phyloP scores from a whole-genome alignment of 2,797 vertebrate species.

The Glyptemys insculpta region DNA sequence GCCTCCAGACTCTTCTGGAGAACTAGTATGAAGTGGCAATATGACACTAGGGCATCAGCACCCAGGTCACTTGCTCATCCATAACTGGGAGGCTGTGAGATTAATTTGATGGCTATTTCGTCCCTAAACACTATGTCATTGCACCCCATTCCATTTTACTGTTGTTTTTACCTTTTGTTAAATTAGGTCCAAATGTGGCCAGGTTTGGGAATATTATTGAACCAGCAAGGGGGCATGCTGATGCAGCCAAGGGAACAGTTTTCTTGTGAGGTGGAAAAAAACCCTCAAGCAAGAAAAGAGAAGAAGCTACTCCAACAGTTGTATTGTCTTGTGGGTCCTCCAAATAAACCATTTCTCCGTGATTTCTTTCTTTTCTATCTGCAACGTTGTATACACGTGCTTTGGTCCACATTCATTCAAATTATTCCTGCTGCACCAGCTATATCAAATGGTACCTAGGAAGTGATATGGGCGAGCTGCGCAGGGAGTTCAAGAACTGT shows the following conservation, averaged over 20 bases:
- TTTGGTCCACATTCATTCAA: not conserved
- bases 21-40: not conserved
- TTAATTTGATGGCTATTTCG: not conserved
- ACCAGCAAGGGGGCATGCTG: not conserved
- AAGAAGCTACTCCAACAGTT: not conserved
- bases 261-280: not conserved
- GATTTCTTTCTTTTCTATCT: not conserved
- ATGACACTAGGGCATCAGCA: not conserved
- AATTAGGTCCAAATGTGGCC: not conserved
- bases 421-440: not conserved
- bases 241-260: not conserved
- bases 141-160: not conserved
- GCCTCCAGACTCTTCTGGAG: not conserved
- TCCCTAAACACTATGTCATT: not conserved
- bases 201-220: not conserved
- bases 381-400: not conserved
- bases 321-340: not conserved
- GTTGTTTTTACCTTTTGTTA: not conserved
- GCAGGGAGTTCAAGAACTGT: not conserved
- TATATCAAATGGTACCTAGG: not conserved
- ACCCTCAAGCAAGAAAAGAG: not conserved
- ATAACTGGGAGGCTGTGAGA: not conserved
- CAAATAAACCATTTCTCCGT: not conserved
- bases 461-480: not conserved
- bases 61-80: not conserved